Conservation (phyloP, 2,113 vertebrate species). For the Hydrolagus affinis region DNA sequence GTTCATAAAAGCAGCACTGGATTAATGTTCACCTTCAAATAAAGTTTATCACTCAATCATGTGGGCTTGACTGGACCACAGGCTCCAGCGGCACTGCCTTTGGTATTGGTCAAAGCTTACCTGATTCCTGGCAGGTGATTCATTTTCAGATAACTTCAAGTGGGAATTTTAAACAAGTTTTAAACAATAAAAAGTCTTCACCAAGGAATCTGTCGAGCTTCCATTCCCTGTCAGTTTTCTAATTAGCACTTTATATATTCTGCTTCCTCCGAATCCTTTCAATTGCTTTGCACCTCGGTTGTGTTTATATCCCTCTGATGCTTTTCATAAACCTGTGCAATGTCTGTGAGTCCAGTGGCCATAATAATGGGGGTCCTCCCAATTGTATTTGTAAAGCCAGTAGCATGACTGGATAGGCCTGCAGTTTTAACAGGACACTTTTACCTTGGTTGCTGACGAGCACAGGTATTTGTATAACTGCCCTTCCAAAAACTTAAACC, state of each 20-base stretch:
- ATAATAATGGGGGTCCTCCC: not conserved
- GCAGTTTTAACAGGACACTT: not conserved
- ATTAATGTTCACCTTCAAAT: not conserved
- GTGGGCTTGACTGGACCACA: not conserved
- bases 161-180: not conserved
- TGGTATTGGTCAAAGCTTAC: not conserved
- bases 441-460: not conserved
- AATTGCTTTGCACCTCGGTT: not conserved
- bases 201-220: not conserved
- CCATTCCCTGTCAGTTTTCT: not conserved
- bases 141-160: no score
- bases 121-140: not conserved
- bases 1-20: no score
- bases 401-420: not conserved
- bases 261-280: not conserved
- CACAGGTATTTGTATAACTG: not conserved
- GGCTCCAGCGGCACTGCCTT: not conserved
- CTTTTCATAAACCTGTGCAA: not conserved
- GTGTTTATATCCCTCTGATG: not conserved
- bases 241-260: not conserved
- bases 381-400: not conserved
- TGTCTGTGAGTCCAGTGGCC: not conserved
- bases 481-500: not conserved
- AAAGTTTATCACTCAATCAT: not conserved
- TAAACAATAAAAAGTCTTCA: not conserved